Percentiles rank a stretch among this genome's conserved stretches.
phyloP scores from a whole-genome alignment of 2,113 vertebrate species.

The Melospiza georgiana region DNA sequence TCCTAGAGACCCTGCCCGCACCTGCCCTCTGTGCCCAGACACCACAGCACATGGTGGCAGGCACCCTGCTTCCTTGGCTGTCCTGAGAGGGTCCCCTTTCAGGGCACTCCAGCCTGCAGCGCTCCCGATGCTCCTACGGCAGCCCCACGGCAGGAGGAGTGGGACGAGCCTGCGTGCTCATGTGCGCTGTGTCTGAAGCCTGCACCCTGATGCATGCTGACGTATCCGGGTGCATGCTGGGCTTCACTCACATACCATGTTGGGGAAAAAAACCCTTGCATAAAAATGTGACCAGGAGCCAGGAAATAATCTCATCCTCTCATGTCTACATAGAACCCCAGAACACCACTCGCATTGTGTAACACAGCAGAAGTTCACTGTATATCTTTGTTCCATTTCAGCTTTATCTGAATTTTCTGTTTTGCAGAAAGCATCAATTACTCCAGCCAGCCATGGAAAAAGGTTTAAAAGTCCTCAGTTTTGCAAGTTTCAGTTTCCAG shows the following conservation, averaged over 20 bases:
- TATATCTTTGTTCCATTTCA: background rate
- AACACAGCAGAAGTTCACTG: background rate
- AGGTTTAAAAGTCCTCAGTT: background rate
- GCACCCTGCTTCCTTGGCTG: background rate
- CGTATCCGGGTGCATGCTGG: background rate
- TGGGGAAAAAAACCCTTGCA: rapidly evolving
- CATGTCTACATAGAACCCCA: background rate
- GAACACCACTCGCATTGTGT: background rate
- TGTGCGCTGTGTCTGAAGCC: background rate
- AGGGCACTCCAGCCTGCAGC: background rate
- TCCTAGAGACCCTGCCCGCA: background rate
- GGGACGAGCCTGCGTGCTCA: background rate
- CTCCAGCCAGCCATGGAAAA: background rate
- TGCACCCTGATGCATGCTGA: background rate
- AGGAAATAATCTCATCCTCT: background rate
- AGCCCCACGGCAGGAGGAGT: background rate
- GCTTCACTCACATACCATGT: background rate
- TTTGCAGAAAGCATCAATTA: background rate
- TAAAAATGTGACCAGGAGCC: background rate
- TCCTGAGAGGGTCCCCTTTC: rapidly evolving
- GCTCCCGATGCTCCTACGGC: background rate
- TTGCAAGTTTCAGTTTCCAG: background rate
- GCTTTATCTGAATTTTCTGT: background rate
- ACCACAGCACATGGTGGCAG: background rate
- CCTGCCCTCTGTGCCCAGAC: rapidly evolving